Percentiles rank a stretch among this genome's conserved stretches.
phyloP scores from a whole-genome alignment of 2,888 invertebrate species.

The Scaptomyza polygonia region DNA sequence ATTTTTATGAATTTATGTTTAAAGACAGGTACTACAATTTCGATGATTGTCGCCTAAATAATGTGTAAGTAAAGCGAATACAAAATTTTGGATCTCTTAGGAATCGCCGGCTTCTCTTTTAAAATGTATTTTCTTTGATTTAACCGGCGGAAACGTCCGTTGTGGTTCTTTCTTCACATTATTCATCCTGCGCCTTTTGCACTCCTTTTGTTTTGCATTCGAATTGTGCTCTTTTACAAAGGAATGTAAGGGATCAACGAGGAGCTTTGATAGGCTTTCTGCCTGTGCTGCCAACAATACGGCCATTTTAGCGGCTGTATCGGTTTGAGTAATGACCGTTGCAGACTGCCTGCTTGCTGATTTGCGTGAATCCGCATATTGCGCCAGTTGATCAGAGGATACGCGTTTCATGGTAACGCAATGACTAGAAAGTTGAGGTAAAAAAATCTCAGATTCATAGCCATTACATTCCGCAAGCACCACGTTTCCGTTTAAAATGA shows the following conservation, averaged over 20 bases:
- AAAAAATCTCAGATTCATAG: conserved; percentile 64
- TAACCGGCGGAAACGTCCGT: neutral
- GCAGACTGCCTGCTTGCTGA: neutral
- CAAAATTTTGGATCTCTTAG: neutral
- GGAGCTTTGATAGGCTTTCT: conserved; percentile 4
- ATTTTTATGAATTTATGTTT: conserved; percentile 1
- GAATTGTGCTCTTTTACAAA: neutral
- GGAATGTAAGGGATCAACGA: conserved; percentile 8
- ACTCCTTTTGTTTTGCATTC: neutral
- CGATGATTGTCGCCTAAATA: conserved; percentile 31
- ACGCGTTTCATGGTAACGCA: conserved; percentile 61
- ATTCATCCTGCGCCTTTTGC: neutral
- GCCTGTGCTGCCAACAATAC: conserved; percentile 23
- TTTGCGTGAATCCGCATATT: conserved; percentile 11
- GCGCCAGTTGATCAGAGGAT: conserved; percentile 39
- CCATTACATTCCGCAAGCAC: conserved; percentile 61
- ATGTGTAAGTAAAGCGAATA: neutral
- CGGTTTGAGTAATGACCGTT: neutral
- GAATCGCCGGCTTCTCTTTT: conserved; percentile 19
- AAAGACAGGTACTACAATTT: conserved; percentile 3
- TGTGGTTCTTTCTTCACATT: neutral
- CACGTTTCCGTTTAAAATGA: conserved; percentile 55
- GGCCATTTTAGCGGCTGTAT: conserved; percentile 3
- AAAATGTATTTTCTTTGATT: conserved; percentile 1
- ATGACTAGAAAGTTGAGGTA: conserved; percentile 51